Evolutionary conservation across 2,113 vertebrate species (phyloP), one percentile per base, ranked within the genome.

Genomic region (Thymallus thymallus): DNA sequence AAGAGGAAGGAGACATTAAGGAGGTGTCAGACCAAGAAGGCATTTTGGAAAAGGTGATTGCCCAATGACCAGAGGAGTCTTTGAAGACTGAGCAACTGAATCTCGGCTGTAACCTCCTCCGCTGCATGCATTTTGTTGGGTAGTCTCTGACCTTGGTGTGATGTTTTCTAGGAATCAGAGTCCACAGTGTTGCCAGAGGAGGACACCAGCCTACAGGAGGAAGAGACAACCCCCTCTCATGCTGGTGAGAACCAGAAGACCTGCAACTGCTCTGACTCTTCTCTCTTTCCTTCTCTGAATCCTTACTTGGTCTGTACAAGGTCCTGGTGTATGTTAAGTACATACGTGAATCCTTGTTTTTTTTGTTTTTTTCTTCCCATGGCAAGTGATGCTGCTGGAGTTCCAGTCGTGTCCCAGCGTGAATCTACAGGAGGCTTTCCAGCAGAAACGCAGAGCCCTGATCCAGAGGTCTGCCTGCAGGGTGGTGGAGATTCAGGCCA

Each of bases 381-480:
- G 30, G 73, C 22, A 84, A 95, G 92, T 64, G 68, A 85, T 32
- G 41, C 56, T 81, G 18, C 78, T 88, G 23, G 87, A 94, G 13
- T 82, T 89, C 61, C 56, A 69, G 9, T 78, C 87, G 64, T 9
- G 68, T 2, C 18, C 76, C 0, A 5, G 30, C 0, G 46, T 7
- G 35, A 90, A 41, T 51, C 76, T 92, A 72, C 94, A 94, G 78
- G 91, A 93, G 51, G 85, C 80, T 5, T 91, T 92, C 75, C 77
- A 92, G 45, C 89, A 86, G 82, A 94, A 79, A 61, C 93, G 93
- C 67, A 88, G 82, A 26, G 75, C 70, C 63, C 94, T 96, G 69
- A 86, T 94, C 2, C 87, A 92, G 63, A 89, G 89, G 61, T 96
- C 95, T 2, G 72, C 82, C 29, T 89, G 79, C 68, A 90, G 95